A percentile compares a stretch with the other conserved stretches of the same genome.
phyloP scores from a whole-genome alignment of 2,888 invertebrate genomes.

The Monochamus alternatus region DNA sequence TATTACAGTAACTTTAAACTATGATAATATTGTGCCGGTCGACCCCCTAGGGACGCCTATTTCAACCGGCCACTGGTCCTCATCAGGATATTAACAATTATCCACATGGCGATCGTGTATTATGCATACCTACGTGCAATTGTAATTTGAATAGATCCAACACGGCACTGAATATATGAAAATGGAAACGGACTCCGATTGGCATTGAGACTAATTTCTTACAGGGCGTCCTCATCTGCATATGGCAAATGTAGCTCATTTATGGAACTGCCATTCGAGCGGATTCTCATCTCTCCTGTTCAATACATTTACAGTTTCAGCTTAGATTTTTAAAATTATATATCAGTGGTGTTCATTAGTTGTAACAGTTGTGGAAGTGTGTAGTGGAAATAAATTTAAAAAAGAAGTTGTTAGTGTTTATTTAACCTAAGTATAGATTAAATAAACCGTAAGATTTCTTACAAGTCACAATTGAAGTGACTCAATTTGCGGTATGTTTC shows the following conservation, averaged over 20 bases:
- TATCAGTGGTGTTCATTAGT: no score
- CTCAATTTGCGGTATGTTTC: no score
- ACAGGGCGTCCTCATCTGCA: not conserved
- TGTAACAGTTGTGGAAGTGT: no score
- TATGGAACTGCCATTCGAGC: not conserved
- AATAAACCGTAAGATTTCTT: no score
- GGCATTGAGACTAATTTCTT: constrained; percentile 8
- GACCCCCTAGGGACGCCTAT: constrained; percentile 5
- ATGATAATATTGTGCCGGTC: not conserved
- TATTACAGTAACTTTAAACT: no score
- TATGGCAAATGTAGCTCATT: not conserved
- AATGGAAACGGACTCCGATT: constrained; percentile 11
- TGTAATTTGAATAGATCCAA: constrained; percentile 19
- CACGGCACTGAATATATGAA: constrained; percentile 15
- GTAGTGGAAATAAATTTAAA: no score
- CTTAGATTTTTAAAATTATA: no score
- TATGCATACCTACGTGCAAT: constrained; percentile 24
- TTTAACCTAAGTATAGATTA: no score
- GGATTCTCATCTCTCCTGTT: no score
- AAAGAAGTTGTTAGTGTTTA: no score
- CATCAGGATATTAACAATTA: constrained; percentile 31
- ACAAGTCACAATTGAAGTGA: no score
- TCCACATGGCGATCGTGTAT: constrained; percentile 17
- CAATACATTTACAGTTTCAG: no score
- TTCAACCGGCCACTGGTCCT: constrained; percentile 11